Evolutionary conservation across 2,888 invertebrate genomes (phyloP).

Genomic region (Eristalis tenax): DNA sequence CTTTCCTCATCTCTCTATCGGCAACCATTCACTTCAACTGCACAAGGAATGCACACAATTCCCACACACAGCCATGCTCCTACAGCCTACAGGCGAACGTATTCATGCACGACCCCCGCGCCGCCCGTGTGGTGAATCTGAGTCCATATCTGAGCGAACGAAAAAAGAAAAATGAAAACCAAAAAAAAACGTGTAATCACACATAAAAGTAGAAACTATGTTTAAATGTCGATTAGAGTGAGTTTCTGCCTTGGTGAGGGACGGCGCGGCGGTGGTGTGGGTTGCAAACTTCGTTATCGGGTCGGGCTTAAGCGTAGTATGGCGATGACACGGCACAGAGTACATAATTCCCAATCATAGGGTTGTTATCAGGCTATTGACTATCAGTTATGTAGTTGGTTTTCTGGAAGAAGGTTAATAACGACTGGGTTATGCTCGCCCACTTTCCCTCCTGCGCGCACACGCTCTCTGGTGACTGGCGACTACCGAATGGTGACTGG

Average conservation of each 20-base stretch:
- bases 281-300: conserved; percentile 34
- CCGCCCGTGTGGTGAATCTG: neutral
- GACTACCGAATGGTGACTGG: neutral
- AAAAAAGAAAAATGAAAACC: conserved; percentile 7
- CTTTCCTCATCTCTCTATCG: neutral
- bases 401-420: conserved; percentile 29
- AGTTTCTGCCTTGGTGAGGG: neutral
- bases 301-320: conserved; percentile 14
- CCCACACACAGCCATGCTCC: conserved; percentile 5
- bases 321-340: conserved; percentile 1
- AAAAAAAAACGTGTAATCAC: neutral
- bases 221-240: conserved; percentile 42
- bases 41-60: conserved; percentile 18
- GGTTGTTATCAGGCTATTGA: conserved; percentile 23
- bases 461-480: neutral
- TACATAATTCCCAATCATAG: conserved; percentile 14
- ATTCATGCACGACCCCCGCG: neutral
- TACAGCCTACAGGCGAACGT: neutral
- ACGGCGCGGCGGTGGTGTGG: neutral
- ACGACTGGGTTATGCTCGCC: conserved; percentile 1
- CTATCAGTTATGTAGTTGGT: conserved; percentile 5
- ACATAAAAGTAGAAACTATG: conserved; percentile 43
- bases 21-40: neutral
- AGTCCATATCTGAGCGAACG: neutral
- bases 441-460: neutral